Evolutionary conservation across 2,113 vertebrate genomes (phyloP), one percentile per base, ranked within the genome.

Genomic region (Heterochromis multidens): DNA sequence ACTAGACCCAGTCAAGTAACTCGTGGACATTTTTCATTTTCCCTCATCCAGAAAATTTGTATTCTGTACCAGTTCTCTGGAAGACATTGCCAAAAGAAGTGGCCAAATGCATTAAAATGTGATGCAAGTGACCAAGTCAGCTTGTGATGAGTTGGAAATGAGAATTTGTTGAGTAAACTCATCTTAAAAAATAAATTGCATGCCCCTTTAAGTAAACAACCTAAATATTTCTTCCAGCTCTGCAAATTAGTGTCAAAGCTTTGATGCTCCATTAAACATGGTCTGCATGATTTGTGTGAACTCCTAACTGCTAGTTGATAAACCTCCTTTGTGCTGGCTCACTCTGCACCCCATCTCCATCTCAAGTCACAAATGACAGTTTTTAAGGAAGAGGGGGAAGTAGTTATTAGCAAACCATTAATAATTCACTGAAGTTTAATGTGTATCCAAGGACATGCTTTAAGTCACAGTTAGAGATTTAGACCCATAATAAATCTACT

Each of bases 321-420:
- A 83, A 85, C 54, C 49, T 58, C 57, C 31, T 61, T 65, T 57
- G 27, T 72, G 35, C 25, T 43, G 70, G 37, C 61, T 65, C 16
- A 62, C 35, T 70, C 27, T 17, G 61, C 11, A 67, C 33, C n/a
- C 31, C 27, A 17, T 65, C 54, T 59, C 8, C 33, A 40, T 12
- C 72, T 58, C 54, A 80, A n/a, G 25, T 40, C 43, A 63, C 58
- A 60, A 31, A 60, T 25, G 17, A 37, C 31, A 9, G 11, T 77
- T 82, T 83, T 79, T 77, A 65, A 83, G 40, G 10, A 90, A 89
- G 80, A 60, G 35, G 65, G 70, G 80, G 70, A 54, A 70, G 77
- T 77, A 86, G 87, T 89, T 88, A 90, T 92, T 82, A 91, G 80
- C 33, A 40, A 81, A 25, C 54, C 54, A 86, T 87, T 88, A 87